Evolutionary conservation across 2,797 vertebrate genomes (phyloP), one percentile per base, ranked within the genome.

Genomic region (Trachurus trachurus): DNA sequence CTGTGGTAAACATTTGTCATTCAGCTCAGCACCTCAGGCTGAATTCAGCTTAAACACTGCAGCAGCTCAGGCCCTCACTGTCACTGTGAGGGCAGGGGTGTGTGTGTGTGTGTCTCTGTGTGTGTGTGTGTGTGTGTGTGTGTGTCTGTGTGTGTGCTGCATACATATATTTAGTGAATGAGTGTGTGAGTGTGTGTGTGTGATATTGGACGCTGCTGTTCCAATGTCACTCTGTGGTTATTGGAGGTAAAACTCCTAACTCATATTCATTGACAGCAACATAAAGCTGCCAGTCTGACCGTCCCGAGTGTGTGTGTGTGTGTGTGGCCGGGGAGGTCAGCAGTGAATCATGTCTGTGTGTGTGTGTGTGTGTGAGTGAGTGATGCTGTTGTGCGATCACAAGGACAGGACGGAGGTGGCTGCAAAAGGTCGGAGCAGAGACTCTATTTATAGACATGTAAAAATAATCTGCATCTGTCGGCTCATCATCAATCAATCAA

Each of bases 1-100:
- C 71, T 21, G 63, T 6, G 9, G 62, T 71, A 82, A 87, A 86
- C 80, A 88, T 89, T 87, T 86, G 84, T 89, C 75, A 86, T 87
- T 90, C 78, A 86, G 81, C 81, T 87, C 83, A 81, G 50, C 81
- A 72, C 81, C 75, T 77, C 73, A 1, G 71, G 73, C 66, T 53
- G 62, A 7, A 15, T 63, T 66, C 69, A 47, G 53, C 61, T 71
- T 22, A 26, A 26, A 62, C 67, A 57, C 37, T 67, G 76, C 67
- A 52, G 50, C 65, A 54, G 66, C 61, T 72, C 39, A 59, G 63
- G 49, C 54, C 2, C 9, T 71, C 62, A 71, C 73, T 64, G 68
- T 73, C 58, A 50, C 31, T 34, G 31, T 1, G 31, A 34, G 49
- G 5, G 10, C 1, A 26, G 26, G 26, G 26, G 26, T 26, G 26